Evolutionary conservation across 2,797 vertebrate genomes (phyloP).

Genomic region (Brachymystax lenok): DNA sequence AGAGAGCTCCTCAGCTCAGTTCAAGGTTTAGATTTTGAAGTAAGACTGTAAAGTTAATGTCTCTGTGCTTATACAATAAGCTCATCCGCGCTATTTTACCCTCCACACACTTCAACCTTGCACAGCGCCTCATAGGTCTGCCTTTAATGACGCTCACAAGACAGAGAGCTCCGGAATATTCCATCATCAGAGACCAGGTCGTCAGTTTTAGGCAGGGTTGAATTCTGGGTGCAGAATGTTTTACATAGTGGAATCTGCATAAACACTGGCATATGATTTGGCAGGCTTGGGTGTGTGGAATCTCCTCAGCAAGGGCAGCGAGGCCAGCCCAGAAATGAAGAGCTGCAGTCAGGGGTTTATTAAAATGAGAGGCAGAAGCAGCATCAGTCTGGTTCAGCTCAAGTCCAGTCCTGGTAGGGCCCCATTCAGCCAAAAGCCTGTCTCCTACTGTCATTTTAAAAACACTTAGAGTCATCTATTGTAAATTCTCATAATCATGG

Average conservation of each 20-base stretch:
- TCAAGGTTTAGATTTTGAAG: neutral
- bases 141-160: constrained; percentile 57
- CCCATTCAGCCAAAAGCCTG: neutral
- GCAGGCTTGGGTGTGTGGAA: constrained; percentile 58
- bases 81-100: neutral
- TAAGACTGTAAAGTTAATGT: neutral
- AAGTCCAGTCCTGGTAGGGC: neutral
- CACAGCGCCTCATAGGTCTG: constrained; percentile 51
- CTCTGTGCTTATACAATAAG: neutral
- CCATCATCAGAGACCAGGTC: constrained; percentile 55
- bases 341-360: neutral
- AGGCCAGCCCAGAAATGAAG: neutral
- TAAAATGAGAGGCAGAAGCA: neutral
- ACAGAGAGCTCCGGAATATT: constrained; percentile 7
- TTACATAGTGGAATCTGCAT: constrained; percentile 67
- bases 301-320: neutral
- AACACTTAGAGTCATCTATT: neutral
- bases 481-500: neutral
- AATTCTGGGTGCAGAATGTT: constrained; percentile 63
- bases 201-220: constrained; percentile 43
- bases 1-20: neutral
- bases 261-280: constrained; percentile 74
- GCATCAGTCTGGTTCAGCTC: neutral
- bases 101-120: constrained; percentile 38
- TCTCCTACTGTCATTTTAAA: neutral